Conservation (phyloP, 2,888 invertebrate genomes). For the Lobophora halterata region DNA sequence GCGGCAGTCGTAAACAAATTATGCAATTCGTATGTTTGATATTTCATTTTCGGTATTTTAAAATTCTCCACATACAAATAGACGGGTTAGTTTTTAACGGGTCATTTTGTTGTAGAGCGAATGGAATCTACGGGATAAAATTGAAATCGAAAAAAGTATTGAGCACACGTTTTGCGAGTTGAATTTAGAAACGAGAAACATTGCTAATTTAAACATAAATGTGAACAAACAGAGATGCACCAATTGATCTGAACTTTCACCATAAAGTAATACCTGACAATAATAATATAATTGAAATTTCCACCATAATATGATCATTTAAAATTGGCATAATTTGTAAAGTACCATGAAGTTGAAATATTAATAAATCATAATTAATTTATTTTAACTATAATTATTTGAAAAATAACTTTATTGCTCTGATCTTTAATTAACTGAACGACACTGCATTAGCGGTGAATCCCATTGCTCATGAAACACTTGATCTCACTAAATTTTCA, state of each 20-base stretch:
- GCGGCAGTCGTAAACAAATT: slow-evolving; percentile 44
- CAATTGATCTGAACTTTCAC: too few relatives aligned
- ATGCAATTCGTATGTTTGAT: slow-evolving; percentile 35
- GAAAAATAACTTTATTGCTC: background rate
- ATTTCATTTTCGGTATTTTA: slow-evolving; percentile 25
- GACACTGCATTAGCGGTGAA: background rate
- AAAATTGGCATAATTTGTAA: too few relatives aligned
- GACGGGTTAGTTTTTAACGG: slow-evolving; percentile 23
- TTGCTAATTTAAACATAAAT: slow-evolving; percentile 3
- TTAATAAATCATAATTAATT: too few relatives aligned
- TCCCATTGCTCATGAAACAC: slow-evolving; percentile 29
- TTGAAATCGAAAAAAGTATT: slow-evolving; percentile 50
- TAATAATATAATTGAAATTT: too few relatives aligned
- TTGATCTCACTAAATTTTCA: slow-evolving; percentile 36
- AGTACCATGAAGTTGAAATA: too few relatives aligned
- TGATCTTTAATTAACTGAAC: background rate
- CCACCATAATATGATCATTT: too few relatives aligned
- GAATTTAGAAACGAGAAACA: slow-evolving; percentile 29
- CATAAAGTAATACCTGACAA: too few relatives aligned
- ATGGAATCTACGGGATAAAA: slow-evolving; percentile 45
- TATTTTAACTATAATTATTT: too few relatives aligned
- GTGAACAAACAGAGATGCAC: too few relatives aligned
- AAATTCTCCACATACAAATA: slow-evolving; percentile 45
- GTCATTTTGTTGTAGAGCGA: slow-evolving; percentile 30
- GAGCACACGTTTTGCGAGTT: slow-evolving; percentile 35